Conservation (phyloP, 2,888 invertebrate species). For the Ligdia adustata region DNA sequence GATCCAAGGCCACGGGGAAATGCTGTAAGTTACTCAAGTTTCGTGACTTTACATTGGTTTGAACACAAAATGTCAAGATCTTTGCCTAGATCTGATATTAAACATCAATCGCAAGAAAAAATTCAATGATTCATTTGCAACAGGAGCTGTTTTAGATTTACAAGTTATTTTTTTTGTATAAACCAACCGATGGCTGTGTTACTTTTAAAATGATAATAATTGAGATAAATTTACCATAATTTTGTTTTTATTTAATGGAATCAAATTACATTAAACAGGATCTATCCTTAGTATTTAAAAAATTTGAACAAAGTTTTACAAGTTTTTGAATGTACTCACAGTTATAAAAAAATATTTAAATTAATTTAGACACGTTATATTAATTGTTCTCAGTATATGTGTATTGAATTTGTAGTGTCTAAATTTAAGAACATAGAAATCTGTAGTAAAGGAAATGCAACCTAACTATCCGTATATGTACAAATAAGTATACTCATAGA, state of each 20-base stretch:
- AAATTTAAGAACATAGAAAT: too few species aligned
- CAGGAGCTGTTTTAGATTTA: too few species aligned
- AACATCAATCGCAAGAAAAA: conserved; percentile 14
- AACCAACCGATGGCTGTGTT: too few species aligned
- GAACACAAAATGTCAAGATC: conserved; percentile 68
- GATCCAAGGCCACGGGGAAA: conserved; percentile 66
- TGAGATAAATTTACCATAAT: neutral
- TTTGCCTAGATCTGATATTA: conserved; percentile 42
- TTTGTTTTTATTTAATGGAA: neutral
- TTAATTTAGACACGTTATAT: too few species aligned
- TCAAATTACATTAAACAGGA: neutral
- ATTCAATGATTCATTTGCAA: conserved; percentile 10
- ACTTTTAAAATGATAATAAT: neutral
- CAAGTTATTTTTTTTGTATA: too few species aligned
- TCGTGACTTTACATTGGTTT: conserved; percentile 53
- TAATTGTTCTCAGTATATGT: too few species aligned
- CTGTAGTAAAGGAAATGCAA: too few species aligned
- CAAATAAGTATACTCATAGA: too few species aligned
- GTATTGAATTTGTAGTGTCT: too few species aligned
- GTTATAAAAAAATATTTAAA: too few species aligned
- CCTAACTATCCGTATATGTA: too few species aligned
- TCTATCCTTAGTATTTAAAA: conserved; percentile 2
- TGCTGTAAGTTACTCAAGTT: conserved; percentile 42
- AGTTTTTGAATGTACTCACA: too few species aligned
- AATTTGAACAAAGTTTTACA: neutral